Evolutionary conservation across 2,113 vertebrate genomes (phyloP).

Genomic region (Laterallus jamaicensis): DNA sequence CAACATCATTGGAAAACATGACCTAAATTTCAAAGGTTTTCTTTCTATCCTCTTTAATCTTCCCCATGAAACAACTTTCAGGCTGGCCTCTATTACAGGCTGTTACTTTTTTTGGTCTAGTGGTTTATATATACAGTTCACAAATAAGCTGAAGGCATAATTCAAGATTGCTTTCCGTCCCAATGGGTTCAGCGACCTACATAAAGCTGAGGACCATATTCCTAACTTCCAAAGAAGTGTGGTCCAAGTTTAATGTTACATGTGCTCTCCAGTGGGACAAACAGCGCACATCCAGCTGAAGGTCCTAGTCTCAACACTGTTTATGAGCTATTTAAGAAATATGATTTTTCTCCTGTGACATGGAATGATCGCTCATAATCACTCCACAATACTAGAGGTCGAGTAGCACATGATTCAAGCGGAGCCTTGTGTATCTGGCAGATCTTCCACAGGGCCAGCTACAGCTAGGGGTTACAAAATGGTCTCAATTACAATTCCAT

Average conservation of each 20-base stretch:
- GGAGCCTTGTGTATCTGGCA: neutral
- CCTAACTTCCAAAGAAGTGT: neutral
- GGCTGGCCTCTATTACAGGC: neutral
- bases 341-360: neutral
- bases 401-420: neutral
- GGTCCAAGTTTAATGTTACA: neutral
- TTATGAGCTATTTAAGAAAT: neutral
- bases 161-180: neutral
- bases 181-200: neutral
- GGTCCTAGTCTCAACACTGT: neutral
- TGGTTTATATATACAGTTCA: neutral
- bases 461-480: constrained; percentile 16
- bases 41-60: neutral
- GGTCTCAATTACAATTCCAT: constrained; percentile 30
- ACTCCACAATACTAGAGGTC: neutral
- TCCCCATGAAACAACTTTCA: neutral
- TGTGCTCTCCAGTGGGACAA: neutral
- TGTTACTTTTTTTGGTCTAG: neutral
- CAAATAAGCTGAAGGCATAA: neutral
- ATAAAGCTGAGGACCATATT: neutral
- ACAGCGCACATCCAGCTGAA: neutral
- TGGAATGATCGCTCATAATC: neutral
- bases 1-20: neutral
- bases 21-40: neutral
- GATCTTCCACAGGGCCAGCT: neutral